phyloP scores from a whole-genome alignment of 2,888 invertebrate species.

The Dryadula phaetusa region DNA sequence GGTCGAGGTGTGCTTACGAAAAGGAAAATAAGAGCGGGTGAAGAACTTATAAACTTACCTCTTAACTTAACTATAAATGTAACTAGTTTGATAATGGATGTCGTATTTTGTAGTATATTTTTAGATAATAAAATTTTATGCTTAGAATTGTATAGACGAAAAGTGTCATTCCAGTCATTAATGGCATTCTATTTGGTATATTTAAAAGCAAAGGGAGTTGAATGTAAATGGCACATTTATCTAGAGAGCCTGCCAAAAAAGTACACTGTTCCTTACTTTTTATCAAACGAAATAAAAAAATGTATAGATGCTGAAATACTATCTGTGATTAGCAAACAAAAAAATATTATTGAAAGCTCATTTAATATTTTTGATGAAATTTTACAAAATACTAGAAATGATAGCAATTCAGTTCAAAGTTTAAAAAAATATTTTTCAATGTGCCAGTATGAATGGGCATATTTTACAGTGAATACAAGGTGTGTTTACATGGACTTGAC shows the following conservation, averaged over 20 bases:
- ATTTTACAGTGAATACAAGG: constrained; percentile 93
- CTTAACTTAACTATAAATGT: constrained; percentile 84
- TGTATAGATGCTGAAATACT: constrained; percentile 84
- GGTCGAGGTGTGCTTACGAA: constrained; percentile 90
- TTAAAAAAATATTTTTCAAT: constrained; percentile 75
- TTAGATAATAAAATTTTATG: constrained; percentile 72
- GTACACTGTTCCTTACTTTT: constrained; percentile 89
- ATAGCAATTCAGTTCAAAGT: constrained; percentile 69
- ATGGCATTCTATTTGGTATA: constrained; percentile 89
- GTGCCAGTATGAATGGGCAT: constrained; percentile 89
- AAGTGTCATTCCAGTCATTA: constrained; percentile 87
- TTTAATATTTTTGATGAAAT: constrained; percentile 74
- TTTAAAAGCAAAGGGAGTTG: constrained; percentile 83
- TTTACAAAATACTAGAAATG: constrained; percentile 65
- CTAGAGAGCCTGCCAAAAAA: constrained; percentile 87
- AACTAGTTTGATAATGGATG: constrained; percentile 82
- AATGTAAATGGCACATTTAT: constrained; percentile 86
- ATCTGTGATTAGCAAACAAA: constrained; percentile 80
- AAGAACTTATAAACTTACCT: constrained; percentile 86
- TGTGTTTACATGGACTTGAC: constrained; percentile 89
- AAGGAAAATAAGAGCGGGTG: constrained; percentile 79
- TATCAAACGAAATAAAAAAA: constrained; percentile 80
- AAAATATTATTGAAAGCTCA: constrained; percentile 72
- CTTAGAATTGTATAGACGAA: constrained; percentile 64
- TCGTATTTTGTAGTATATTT: constrained; percentile 79